Conservation (phyloP, 2,113 vertebrate species). For the Mastomys natalensis region DNA sequence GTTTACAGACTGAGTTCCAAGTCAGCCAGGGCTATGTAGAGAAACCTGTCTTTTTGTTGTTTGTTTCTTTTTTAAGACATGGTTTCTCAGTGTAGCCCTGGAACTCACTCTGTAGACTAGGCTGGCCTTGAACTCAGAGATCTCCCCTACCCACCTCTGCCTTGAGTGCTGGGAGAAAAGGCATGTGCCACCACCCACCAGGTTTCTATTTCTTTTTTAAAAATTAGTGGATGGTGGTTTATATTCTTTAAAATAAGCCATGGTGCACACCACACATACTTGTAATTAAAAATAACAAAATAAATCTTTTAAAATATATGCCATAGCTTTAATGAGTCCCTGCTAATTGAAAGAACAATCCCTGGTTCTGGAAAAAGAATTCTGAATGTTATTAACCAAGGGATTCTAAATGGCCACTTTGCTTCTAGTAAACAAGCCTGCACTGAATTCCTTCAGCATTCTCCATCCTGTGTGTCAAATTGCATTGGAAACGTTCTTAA, state of each 20-base stretch:
- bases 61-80: too few species aligned
- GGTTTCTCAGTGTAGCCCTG: too few species aligned
- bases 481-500: conserved; percentile 31
- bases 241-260: conserved; percentile 53
- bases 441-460: conserved; percentile 19
- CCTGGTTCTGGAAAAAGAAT: not conserved
- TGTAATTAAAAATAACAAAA: not conserved
- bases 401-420: not conserved
- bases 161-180: not conserved
- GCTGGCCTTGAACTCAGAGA: too few species aligned
- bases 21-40: not conserved
- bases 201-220: not conserved
- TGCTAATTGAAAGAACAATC: not conserved
- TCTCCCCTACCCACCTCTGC: too few species aligned
- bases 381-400: not conserved
- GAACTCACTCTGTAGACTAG: too few species aligned
- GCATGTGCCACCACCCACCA: not conserved
- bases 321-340: conserved; percentile 35
- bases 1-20: not conserved
- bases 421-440: conserved; percentile 5
- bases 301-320: not conserved
- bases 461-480: not conserved
- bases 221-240: not conserved
- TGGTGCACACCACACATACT: not conserved
- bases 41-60: not conserved